Base-by-base conservation (phyloP, 1,140 invertebrate genomes). In the Nebria ingens region DNA sequence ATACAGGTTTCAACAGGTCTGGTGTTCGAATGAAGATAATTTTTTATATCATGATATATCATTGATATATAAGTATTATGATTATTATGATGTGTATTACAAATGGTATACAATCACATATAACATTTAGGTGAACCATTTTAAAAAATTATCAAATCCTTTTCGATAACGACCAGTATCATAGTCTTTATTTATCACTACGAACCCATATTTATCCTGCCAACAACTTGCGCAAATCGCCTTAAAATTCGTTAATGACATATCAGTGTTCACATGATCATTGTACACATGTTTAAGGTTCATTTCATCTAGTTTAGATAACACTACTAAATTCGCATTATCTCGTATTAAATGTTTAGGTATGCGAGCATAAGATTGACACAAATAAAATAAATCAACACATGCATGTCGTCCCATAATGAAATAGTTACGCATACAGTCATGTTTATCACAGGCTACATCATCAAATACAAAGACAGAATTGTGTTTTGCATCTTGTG, bases 251-350 rank as follows among this genome's bases (percentile, higher is more conserved):
- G 58, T 21, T 61, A 58, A n/a, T n/a, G n/a, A n/a, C n/a, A n/a
- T n/a, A n/a, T n/a, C n/a, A n/a, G n/a, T n/a, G n/a, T n/a, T n/a
- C 11, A 70, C 61, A 62, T 71, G 65, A 53, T 71, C 65, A 38
- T 63, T 58, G 54, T 66, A 69, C 51, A 70, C 64, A 61, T 71
- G 70, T 56, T 63, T 64, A 23, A 70, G 60, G 64, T 70, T 71
- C 15, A 60, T 58, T 45, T 67, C 64, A 65, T 70, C 68, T 61
- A 69, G 68, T 60, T 64, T 64, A 61, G 71, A 72, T 21, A 70
- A 20, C 13, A 68, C 57, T 13, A 70, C 22, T 22, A 70, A 59
- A 63, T 70, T 70, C 4, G 60, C 55, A 64, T 69, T 72, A 56
- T 72, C 68, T 21, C 66, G 52, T 20, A 70, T 55, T 34, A 71